Evolutionary conservation across 2,888 invertebrate genomes (phyloP).

Genomic region (Xylota segnis): DNA sequence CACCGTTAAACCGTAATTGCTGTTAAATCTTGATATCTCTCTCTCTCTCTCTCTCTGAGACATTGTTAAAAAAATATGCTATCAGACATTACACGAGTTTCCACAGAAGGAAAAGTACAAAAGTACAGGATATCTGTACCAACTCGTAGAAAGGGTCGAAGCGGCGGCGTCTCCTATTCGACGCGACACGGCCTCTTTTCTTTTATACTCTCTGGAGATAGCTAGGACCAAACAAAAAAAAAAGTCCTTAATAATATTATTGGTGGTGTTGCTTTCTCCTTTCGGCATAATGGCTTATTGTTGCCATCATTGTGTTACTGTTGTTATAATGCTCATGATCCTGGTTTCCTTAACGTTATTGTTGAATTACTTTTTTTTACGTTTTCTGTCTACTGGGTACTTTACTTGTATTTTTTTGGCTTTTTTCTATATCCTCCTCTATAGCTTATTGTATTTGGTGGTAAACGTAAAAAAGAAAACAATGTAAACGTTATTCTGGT

Average conservation of each 20-base stretch:
- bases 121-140: neutral
- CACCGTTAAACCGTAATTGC: conserved; percentile 39
- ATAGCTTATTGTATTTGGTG: conserved; percentile 55
- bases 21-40: conserved; percentile 52
- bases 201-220: conserved; percentile 7
- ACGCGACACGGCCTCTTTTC: conserved; percentile 8
- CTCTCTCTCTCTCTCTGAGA: neutral
- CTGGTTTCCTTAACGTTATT: conserved; percentile 17
- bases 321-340: conserved; percentile 53
- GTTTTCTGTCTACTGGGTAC: conserved; percentile 12
- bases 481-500: conserved; percentile 6
- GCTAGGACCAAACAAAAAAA: conserved; percentile 1
- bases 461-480: conserved; percentile 40
- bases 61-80: conserved; percentile 42
- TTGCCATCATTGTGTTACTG: conserved; percentile 57
- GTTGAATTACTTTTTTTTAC: conserved; percentile 25
- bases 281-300: conserved; percentile 65
- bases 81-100: conserved; percentile 20
- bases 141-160: neutral
- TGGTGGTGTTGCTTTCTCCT: conserved; percentile 52
- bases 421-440: conserved; percentile 8
- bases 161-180: neutral
- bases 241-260: conserved; percentile 64
- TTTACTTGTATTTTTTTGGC: neutral
- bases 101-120: conserved; percentile 16